Evolutionary conservation across 2,113 vertebrate species (phyloP).

Genomic region (Aphyosemion australe): DNA sequence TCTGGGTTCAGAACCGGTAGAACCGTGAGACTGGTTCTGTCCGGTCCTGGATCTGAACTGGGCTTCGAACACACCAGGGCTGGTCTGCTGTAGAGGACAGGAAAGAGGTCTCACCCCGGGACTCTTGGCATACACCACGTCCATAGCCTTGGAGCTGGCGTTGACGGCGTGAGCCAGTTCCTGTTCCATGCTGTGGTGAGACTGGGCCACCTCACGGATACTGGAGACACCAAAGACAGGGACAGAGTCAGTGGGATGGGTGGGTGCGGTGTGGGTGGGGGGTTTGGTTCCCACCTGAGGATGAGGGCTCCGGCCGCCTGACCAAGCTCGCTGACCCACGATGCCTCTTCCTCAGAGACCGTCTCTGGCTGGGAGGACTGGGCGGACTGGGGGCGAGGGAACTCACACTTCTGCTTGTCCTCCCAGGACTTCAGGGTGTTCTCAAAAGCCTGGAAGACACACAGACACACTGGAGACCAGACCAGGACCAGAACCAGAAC

Average conservation of each 20-base stretch:
- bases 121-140: slow-evolving; percentile 88
- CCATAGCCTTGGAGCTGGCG: slow-evolving; percentile 96
- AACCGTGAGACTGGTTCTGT: too few species aligned
- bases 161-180: slow-evolving; percentile 98
- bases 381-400: slow-evolving; percentile 78
- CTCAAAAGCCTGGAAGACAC: slow-evolving; percentile 87
- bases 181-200: slow-evolving; percentile 91
- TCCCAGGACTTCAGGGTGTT: slow-evolving; percentile 98
- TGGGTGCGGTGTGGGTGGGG: too few species aligned
- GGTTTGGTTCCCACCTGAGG: slow-evolving; percentile 75
- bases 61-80: too few species aligned
- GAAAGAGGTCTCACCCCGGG: slow-evolving; percentile 76
- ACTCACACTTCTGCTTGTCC: slow-evolving; percentile 95
- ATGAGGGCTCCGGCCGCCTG: slow-evolving; percentile 91
- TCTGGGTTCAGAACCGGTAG: too few species aligned
- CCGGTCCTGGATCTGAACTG: not conserved
- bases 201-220: slow-evolving; percentile 92
- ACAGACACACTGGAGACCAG: too few species aligned
- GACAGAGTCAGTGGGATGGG: not conserved
- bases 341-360: slow-evolving; percentile 90
- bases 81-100: not conserved
- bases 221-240: slow-evolving; percentile 63
- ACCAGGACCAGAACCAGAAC: not conserved
- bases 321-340: slow-evolving; percentile 89
- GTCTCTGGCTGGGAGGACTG: slow-evolving; percentile 87